Evolutionary conservation across 2,113 vertebrate species (phyloP), one percentile per base, ranked within the genome.

Genomic region (Macaca mulatta): DNA sequence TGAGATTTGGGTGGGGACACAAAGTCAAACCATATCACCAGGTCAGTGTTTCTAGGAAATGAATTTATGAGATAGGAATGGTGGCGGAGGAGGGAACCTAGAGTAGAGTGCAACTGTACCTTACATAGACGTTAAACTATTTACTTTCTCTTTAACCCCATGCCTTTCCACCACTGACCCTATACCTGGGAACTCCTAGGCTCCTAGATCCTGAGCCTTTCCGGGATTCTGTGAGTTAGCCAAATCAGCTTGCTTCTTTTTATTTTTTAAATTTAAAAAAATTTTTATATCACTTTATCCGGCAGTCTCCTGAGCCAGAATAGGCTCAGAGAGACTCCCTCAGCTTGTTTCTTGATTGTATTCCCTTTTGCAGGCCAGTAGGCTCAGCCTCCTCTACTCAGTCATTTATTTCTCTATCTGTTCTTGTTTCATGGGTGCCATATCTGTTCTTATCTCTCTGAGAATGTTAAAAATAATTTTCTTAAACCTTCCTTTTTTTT

Each of bases 1-100:
- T 64, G 61, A 64, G 61, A 64, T 64, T 64, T 64, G 61, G 27
- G 61, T 32, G 5, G 61, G 27, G 30, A 32, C 61, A 61, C 59
- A 64, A 27, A 64, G 61, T 27, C 27, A 64, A 32, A 64, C 13
- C 27, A 13, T 14, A 64, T 70, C 59, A 96, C 43, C n/a, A 88
- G 17, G 48, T 61, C 40, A 61, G 11, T 90, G 81, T 81, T 92
- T 97, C 52, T 38, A 72, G 81, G 91, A 88, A 86, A 92, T 93
- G 87, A 97, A 57, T 94, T 69, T 67, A 81, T 89, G 75, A 96
- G 52, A 38, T 55, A 55, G 67, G 45, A 50, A 32, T 89, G 40
- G 48, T 70, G 48, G 8, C 48, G 8, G 27, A 77, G 85, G 64
- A 50, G 81, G 77, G 86, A 91, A 87, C 85, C 86, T 79, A 64